Evolutionary conservation across 2,888 invertebrate genomes (phyloP), one percentile per base, ranked within the genome.

Genomic region (Xylocampa areola): DNA sequence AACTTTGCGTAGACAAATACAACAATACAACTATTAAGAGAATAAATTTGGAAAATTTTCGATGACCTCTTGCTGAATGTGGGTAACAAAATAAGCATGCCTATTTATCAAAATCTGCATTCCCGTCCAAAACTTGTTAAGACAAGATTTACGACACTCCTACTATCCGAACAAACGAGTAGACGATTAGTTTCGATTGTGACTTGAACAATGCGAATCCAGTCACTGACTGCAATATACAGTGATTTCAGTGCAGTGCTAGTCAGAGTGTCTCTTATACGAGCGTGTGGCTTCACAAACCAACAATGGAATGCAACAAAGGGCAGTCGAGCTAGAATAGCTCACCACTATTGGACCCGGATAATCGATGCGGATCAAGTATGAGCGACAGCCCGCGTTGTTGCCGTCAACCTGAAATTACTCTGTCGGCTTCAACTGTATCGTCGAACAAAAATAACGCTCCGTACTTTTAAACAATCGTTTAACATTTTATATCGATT

Each of bases 281-380:
- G 39, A 37, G 41, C 48, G 51, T 51, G 50, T 36, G 40, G 52
- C 54, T 55, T 29, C 36, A 60, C 67, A 50, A 44, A 43, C 45
- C 44, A 62, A 73, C 73, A 71, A 73, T 72, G 65, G 61, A 68
- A 74, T 65, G 75, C 64, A 63, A 74, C 68, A 76, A 76, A 68
- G 67, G 59, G 45, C 40, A 54, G 58, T 57, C 45, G 54, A 16
- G 48, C 50, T 52, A 55, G 54, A 55, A 64, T 60, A 59, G 73
- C 61, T 60, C 61, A 30, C 45, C 49, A 52, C 50, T 67, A 69
- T 76, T 68, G 68, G 65, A 71, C 75, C 72, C 67, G 76, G 67
- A 66, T 80, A 78, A 82, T 81, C 82, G 79, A 79, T 78, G 59
- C 69, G 73, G 73, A 77, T 80, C 76, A 68, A 73, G 68, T 73